These are phyloP conservation scores for Odontocolon sp. DNA, from an alignment of 2,888 invertebrate species.

Conservation along the genomic window DNA sequence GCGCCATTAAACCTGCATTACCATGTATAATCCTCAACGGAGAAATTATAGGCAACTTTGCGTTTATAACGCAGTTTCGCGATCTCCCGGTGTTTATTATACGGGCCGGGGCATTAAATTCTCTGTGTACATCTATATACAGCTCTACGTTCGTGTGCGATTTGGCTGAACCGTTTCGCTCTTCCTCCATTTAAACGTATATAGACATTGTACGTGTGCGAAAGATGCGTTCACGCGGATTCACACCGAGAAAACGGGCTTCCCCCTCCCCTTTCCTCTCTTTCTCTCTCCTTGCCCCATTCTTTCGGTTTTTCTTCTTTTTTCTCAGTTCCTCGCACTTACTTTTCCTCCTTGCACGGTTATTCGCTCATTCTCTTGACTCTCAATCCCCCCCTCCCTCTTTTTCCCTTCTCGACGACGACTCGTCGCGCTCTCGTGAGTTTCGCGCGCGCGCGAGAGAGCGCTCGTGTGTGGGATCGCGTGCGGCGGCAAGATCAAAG, in stretches of 20 bases:
- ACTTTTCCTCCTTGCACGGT: slow-evolving; percentile 50
- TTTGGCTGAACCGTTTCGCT: slow-evolving; percentile 15
- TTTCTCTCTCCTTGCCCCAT: slow-evolving; percentile 1
- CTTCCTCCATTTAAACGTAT: background rate
- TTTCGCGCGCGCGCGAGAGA: slow-evolving; percentile 68
- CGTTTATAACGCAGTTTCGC: slow-evolving; percentile 36
- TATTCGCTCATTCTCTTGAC: background rate
- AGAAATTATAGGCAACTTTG: slow-evolving; percentile 77
- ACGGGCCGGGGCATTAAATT: slow-evolving; percentile 23
- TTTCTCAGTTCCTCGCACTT: background rate
- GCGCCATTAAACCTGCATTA: slow-evolving; percentile 74
- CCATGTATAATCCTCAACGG: slow-evolving; percentile 75
- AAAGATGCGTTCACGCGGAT: slow-evolving; percentile 16
- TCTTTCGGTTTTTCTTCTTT: background rate
- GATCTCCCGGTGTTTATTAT: slow-evolving; percentile 59
- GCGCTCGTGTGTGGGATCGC: slow-evolving; percentile 75
- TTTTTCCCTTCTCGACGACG: slow-evolving; percentile 18
- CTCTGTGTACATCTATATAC: background rate
- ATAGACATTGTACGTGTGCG: background rate
- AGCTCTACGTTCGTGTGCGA: background rate
- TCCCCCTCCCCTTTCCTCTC: background rate
- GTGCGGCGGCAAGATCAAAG: slow-evolving; percentile 80
- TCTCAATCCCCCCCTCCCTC: background rate
- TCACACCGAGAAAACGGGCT: slow-evolving; percentile 25
- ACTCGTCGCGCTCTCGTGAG: slow-evolving; percentile 50